Evolutionary conservation across 2,113 vertebrate species (phyloP), one percentile per base, ranked within the genome.

Genomic region (Hydrolagus affinis): DNA sequence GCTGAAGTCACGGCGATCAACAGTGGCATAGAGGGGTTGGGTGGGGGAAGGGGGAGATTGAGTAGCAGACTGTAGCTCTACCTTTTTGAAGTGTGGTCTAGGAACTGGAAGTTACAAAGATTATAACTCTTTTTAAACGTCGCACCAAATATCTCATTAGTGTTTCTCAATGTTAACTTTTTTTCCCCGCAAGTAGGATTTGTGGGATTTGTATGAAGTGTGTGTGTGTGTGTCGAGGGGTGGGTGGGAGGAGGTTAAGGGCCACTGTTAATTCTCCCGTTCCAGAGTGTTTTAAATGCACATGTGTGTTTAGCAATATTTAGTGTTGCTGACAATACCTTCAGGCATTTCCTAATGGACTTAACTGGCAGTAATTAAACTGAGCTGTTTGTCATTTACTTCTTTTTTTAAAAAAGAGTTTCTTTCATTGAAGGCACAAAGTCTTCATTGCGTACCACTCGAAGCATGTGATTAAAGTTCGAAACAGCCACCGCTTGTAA

Each of bases 311-410:
- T 9, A 80, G 62, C 66, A 8, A 66, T 30, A 83, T 83, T 83
- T 83, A 66, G 78, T 66, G 62, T 83, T 83, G 28, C 62, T 83
- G 78, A 83, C 78, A 66, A 32, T 68, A 64, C 78, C 78, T 83
- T 83, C 25, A 83, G 78, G 78, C 78, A 83, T 83, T 83, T 83
- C 78, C 60, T 83, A 83, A 83, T 64, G 28, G 78, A 83, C 25
- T 83, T 83, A 83, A 83, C 78, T 83, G 60, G 78, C 28, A 68
- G 78, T 66, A 66, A 83, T 83, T 83, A 83, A 83, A 23, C 8
- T 66, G 78, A 66, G 19, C 17, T 83, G 60, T 83, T 83, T 32
- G 78, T 83, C 14, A 25, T 83, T 83, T 68, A 68, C 30, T 83
- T 83, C 30, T 83, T 83, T 80, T 83, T 66, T 66, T 3, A 44